These are phyloP conservation scores for Zelleria hepariella DNA, from an alignment of 2,888 invertebrate species.

Conservation along the genomic window DNA sequence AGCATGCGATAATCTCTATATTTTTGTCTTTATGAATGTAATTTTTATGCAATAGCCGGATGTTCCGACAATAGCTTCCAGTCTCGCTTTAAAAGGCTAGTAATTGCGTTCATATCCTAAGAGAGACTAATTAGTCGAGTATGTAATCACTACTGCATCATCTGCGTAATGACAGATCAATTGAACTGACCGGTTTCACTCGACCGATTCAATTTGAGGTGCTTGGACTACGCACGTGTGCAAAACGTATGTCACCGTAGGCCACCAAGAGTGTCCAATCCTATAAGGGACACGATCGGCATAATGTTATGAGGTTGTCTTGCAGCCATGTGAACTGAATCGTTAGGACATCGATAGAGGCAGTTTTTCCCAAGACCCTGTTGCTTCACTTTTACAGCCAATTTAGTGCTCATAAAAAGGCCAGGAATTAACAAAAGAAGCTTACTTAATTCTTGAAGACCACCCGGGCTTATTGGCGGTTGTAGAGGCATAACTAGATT, in stretches of 20 bases:
- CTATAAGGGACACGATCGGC: not conserved
- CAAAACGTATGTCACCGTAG: not conserved
- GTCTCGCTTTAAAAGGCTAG: not conserved
- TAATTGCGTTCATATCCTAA: slow-evolving; percentile 26
- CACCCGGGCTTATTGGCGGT: slow-evolving; percentile 2
- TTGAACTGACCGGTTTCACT: not conserved
- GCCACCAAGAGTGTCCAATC: not conserved
- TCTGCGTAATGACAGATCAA: slow-evolving; percentile 1
- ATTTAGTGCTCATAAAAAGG: not conserved
- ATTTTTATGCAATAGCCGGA: not conserved
- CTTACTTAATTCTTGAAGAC: not conserved
- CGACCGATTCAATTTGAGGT: not conserved
- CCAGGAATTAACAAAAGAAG: not conserved
- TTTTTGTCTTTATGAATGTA: not conserved
- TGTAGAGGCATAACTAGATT: slow-evolving; percentile 10
- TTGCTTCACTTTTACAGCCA: not conserved
- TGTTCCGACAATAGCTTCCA: not conserved
- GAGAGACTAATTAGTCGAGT: slow-evolving; percentile 29
- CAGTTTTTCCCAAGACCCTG: not conserved
- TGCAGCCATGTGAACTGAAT: not conserved
- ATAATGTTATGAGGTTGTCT: not conserved
- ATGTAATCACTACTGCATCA: not conserved
- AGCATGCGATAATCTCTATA: not conserved
- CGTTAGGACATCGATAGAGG: not conserved
- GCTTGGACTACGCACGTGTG: not conserved